Evolutionary conservation across 2,113 vertebrate genomes (phyloP).

Genomic region (Enhydra lutris): DNA sequence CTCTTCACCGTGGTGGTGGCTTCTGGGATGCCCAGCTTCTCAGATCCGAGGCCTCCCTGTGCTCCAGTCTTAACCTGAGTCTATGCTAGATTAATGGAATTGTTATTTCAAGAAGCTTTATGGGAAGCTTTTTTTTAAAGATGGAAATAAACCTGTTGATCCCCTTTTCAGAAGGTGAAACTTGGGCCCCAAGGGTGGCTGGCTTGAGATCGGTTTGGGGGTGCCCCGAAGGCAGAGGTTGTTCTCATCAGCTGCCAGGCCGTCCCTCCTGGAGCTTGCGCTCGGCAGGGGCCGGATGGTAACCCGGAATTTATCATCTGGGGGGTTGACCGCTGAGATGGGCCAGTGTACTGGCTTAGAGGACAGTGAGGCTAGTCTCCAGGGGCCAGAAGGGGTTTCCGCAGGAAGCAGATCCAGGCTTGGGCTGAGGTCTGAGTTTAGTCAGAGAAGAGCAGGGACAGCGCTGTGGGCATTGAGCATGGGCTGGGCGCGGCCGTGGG

Average conservation of each 20-base stretch:
- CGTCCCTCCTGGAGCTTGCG: background rate
- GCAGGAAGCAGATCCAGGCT: background rate
- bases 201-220: background rate
- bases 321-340: background rate
- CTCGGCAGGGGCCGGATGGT: background rate
- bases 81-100: background rate
- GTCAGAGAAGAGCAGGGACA: fast-evolving
- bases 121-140: background rate
- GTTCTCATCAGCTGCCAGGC: background rate
- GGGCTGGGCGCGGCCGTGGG: fast-evolving
- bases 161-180: background rate
- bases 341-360: fast-evolving
- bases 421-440: background rate
- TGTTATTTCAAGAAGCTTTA: background rate
- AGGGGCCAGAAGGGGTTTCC: background rate
- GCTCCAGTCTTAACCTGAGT: background rate
- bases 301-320: background rate
- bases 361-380: background rate
- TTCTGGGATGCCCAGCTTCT: background rate
- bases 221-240: background rate
- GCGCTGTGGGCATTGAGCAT: fast-evolving
- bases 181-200: background rate
- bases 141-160: background rate
- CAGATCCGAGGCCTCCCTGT: too few relatives aligned
- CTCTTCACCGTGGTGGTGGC: background rate